phyloP scores from a whole-genome alignment of 2,113 vertebrate species.

The Scophthalmus maximus region DNA sequence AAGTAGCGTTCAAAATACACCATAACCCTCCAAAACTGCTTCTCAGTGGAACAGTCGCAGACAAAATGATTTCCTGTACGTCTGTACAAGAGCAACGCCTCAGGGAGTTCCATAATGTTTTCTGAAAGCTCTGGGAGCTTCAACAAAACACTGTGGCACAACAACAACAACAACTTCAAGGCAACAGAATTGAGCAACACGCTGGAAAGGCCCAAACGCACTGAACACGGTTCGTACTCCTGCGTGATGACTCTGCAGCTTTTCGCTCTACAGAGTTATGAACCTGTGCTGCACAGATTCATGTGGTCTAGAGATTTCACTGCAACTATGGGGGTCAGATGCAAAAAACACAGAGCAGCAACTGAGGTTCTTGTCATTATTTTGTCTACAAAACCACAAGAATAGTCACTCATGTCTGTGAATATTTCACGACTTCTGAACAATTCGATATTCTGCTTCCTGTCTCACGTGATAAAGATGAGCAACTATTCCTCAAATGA shows the following conservation, averaged over 20 bases:
- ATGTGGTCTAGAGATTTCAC: background rate
- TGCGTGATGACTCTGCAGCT: background rate
- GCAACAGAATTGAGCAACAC: background rate
- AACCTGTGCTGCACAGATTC: background rate
- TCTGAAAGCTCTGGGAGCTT: background rate
- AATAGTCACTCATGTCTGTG: too few species aligned
- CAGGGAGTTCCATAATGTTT: background rate
- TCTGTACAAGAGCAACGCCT: background rate
- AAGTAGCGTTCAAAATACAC: too few species aligned
- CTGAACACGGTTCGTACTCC: background rate
- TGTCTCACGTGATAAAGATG: too few species aligned
- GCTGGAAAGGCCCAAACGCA: background rate
- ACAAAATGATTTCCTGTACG: background rate
- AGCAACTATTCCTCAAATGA: too few species aligned
- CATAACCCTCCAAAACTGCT: background rate
- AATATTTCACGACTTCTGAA: too few species aligned
- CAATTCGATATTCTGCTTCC: too few species aligned
- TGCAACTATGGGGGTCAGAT: background rate
- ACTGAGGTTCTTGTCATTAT: too few species aligned
- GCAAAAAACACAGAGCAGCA: too few species aligned
- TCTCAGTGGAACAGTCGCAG: background rate
- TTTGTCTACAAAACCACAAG: too few species aligned
- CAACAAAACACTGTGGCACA: background rate
- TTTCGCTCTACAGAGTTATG: background rate
- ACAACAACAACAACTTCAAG: background rate